Base-by-base conservation (phyloP, 2,113 vertebrate species). In the Ptilorrhoa leucosticta region DNA sequence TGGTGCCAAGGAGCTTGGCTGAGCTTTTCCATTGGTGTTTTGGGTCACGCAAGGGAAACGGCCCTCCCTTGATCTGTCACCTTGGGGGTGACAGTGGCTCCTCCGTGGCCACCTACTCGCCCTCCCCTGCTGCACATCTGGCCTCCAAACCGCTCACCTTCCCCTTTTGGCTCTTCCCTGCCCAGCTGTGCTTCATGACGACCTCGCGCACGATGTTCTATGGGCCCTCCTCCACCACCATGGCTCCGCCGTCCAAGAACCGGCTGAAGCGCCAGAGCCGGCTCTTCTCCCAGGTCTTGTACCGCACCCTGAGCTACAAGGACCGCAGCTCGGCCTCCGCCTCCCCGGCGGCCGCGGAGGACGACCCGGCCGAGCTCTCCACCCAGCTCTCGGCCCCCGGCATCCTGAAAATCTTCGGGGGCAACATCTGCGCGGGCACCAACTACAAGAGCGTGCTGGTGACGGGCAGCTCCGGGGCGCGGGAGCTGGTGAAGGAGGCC, bases 391-490 rank as follows among this genome's bases (percentile, higher is more conserved):
- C 99, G 0, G 99, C 99, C 37, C 99, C 99, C 0, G 99, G 99
- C 1, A 98, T 99, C 63, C 98, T 99, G 72, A 99, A 99, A 97
- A 99, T 99, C 82, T 99, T 99, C 1, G 99, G 99, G 7, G 99
- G 99, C 72, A 99, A 99, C 80, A 99, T 99, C 89, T 99, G 99
- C 0, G 96, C 97, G 0, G 99, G 99, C 47, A 98, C 99, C 84
- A 99, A 99, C 98, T 99, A 99, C 97, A 99, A 99, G 97, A 99
- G 99, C 2, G 99, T 99, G 72, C 96, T 99, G 97, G 99, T 99
- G 54, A 99, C 99, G 0, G 98, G 98, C 8, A 97, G 97, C 66
- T 99, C 99, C 2, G 99, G 99, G 0, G 98, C 99, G 0, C 98
- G 95, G 87, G 99, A 99, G 96, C 98, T 99, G 95, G 98, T 99